These are phyloP conservation scores for Fragum fragum DNA, from an alignment of 2,888 invertebrate genomes.

Conservation along the genomic window DNA sequence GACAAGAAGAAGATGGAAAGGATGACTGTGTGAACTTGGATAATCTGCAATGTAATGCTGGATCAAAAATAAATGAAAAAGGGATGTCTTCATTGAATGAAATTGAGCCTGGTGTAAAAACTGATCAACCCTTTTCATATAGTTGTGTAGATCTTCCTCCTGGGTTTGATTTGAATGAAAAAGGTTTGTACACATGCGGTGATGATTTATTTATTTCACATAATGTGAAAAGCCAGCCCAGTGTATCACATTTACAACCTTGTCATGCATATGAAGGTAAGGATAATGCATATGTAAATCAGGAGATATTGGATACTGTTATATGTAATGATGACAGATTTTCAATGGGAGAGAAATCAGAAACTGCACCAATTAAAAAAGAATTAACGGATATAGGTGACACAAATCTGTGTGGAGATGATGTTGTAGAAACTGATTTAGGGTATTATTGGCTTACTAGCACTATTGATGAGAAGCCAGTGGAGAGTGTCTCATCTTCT, in stretches of 20 bases:
- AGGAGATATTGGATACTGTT: not conserved
- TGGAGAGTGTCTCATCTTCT: not conserved
- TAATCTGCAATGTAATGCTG: not conserved
- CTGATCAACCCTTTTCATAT: not conserved
- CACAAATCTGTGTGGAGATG: not conserved
- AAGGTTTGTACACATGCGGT: constrained; percentile 14
- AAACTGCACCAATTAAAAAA: constrained; percentile 17
- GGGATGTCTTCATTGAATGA: not conserved
- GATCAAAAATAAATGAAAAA: not conserved
- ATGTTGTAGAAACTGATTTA: constrained; percentile 55
- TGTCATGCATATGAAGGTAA: not conserved
- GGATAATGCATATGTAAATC: constrained; percentile 15
- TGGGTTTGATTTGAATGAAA: not conserved
- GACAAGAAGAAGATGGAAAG: not conserved
- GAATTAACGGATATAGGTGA: not conserved
- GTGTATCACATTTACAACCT: constrained; percentile 4
- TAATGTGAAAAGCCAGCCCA: not conserved
- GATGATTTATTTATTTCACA: constrained; percentile 6
- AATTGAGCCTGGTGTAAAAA: not conserved
- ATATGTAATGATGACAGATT: constrained; percentile 6
- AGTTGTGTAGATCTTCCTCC: not conserved
- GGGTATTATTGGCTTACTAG: constrained; percentile 59
- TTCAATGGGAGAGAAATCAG: constrained; percentile 5
- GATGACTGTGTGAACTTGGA: not conserved
- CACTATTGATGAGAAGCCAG: constrained; percentile 44